Base-by-base conservation (phyloP, 1,140 invertebrate species). In the Planococcus citri region DNA sequence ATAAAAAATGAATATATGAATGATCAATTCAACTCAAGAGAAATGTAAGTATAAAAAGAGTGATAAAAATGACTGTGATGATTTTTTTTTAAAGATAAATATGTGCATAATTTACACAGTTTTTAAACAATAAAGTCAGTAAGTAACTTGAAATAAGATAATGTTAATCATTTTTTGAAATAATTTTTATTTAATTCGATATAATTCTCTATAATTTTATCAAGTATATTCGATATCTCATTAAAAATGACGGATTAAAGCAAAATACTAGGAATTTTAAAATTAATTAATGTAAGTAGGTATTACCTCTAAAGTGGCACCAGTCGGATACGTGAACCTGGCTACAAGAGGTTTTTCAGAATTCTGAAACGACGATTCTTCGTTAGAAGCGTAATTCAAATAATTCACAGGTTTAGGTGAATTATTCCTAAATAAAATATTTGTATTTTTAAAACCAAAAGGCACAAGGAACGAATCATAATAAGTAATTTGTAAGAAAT, bases 401-500 rank as follows among this genome's bases (percentile, higher is more conserved):
- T 64, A 64, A 24, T 64, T 24, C 10, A 64, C 60, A 9, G 60
- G 60, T 25, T 64, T 64, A 25, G 25, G 60, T 25, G 24, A 27
- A 64, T 25, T 64, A 64, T 27, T 12, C 17, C 60, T 64, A 20
- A 2, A 64, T 25, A 22, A 25, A 64, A 64, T 10, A 24, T 10
- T 64, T 10, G 3, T 14, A 60, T 20, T 20, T 60, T 60, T 6
- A 6, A 37, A 37, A n/a, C n/a, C n/a, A n/a, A n/a, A n/a, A n/a
- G n/a, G n/a, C n/a, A n/a, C 14, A 37, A 37, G 14, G 14, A 37
- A 6, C 14, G 6, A 51, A 51, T 51, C 12, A 51, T 17, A 64
- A 60, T 60, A 60, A 60, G 20, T 60, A 60, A 60, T 37, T 6
- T 37, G 33, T 37, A 37, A 60, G 8, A 64, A 64, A 64, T 25